Base-by-base conservation (phyloP, 2,797 vertebrate species). In the Parauchenoglanis ngamensis region DNA sequence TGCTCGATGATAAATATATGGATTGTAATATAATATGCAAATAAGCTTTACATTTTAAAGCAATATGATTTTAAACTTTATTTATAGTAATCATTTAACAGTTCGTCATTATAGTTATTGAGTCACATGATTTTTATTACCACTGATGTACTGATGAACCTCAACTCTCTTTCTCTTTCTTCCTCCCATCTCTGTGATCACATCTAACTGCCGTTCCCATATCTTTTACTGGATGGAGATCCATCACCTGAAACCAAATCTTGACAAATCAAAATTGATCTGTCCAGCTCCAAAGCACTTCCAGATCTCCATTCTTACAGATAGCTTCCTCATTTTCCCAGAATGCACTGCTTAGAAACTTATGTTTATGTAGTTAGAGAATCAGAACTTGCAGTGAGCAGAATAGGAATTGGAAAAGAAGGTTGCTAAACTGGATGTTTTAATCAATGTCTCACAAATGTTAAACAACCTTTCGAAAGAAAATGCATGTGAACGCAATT, bases 251-350 rank as follows among this genome's bases (percentile, higher is more conserved):
- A 65, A 82, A 65, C 40, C 28, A 23, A 35, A 57, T 59, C 77
- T 35, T 59, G 77, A 79, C 57, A 82, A 63, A 82, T 82, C 59
- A 46, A 63, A 82, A 80, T 44, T 59, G 78, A 80, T 80, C 78
- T 67, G 84, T 87, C 31, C 63, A 79, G 35, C 23, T 59, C 56
- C 56, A 61, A 44, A 82, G 57, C 59, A 65, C 59, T 82, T 65
- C 57, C 59, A 82, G 31, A 21, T 57, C 68, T 57, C n/a, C n/a
- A 21, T 72, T 40, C 46, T 44, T 56, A 70, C 44, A 84, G 11
- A 13, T 52, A 72, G 25, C 5, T 23, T 40, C 31, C 40, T 70
- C 25, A 70, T n/a, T 57, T 56, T 57, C 56, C 84, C 35, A 23
- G 72, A 4, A 46, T 63, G 40, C 23, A 49, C 10, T 77, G 3